A percentile compares a stretch with the other conserved stretches of the same genome.
Conservation (phyloP, 2,113 vertebrate species). For the Deroptyus accipitrinus region DNA sequence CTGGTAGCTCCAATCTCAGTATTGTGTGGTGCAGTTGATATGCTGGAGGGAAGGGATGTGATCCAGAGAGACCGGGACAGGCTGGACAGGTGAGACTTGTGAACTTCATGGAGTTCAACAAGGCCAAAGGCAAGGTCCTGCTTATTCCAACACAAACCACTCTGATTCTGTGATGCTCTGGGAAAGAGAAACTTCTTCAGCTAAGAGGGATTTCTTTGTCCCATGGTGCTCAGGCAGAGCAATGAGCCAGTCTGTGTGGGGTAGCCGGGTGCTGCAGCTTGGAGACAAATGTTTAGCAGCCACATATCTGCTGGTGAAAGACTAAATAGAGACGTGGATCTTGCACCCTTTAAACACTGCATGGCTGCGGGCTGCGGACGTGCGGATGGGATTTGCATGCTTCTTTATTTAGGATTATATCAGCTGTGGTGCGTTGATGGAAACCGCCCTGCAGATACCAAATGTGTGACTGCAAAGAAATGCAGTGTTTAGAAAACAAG, state of each 20-base stretch:
- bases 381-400: not conserved
- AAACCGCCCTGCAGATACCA: not conserved
- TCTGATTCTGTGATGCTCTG: not conserved
- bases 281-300: not conserved
- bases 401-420: not conserved
- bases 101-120: not conserved
- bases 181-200: not conserved
- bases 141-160: not conserved
- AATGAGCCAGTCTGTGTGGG: fast-evolving
- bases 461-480: not conserved
- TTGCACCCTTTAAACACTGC: not conserved
- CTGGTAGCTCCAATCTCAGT: not conserved
- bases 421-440: not conserved
- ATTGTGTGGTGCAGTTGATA: not conserved
- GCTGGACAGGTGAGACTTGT: not conserved
- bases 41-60: not conserved
- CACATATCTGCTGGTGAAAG: not conserved
- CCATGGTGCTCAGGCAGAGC: not conserved
- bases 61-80: not conserved
- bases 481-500: not conserved
- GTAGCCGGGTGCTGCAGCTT: not conserved
- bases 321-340: not conserved
- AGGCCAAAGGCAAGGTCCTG: not conserved
- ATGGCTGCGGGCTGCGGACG: not conserved
- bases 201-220: not conserved